These are phyloP conservation scores for Eupithecia centaureata DNA, from an alignment of 2,888 invertebrate species.

Conservation along the genomic window DNA sequence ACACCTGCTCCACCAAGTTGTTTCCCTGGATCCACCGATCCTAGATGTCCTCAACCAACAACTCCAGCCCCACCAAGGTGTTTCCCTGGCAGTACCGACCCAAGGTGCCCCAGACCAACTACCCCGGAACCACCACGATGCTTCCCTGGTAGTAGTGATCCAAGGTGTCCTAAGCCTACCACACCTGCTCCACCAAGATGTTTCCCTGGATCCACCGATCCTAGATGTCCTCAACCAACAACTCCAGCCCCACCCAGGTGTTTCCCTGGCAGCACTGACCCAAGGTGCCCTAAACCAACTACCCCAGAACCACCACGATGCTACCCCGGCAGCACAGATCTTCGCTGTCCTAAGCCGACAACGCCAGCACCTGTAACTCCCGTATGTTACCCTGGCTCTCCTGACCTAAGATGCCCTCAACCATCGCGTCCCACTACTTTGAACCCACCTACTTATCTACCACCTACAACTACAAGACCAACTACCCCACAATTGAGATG, in stretches of 20 bases:
- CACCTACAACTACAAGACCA: constrained; percentile 29
- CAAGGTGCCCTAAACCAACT: constrained; percentile 49
- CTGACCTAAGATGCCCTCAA: constrained; percentile 60
- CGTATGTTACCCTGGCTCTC: constrained; percentile 52
- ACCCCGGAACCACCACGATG: constrained; percentile 44
- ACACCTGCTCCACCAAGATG: constrained; percentile 39
- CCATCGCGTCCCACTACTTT: constrained; percentile 45
- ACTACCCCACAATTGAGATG: constrained; percentile 37
- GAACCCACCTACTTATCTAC: constrained; percentile 46
- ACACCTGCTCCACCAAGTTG: constrained; percentile 48
- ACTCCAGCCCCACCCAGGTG: constrained; percentile 33
- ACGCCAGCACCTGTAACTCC: constrained; percentile 45
- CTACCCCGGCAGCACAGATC: constrained; percentile 41
- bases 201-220: constrained; percentile 26
- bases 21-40: constrained; percentile 51
- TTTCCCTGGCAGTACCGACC: constrained; percentile 51
- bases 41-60: constrained; percentile 54
- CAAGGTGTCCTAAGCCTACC: constrained; percentile 41
- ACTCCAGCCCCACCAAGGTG: constrained; percentile 47
- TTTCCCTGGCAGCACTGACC: constrained; percentile 42
- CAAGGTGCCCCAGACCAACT: constrained; percentile 56
- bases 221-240: constrained; percentile 32
- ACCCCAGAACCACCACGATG: constrained; percentile 39
- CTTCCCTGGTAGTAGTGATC: no score
- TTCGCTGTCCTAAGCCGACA: constrained; percentile 47